phyloP scores from a whole-genome alignment of 2,797 vertebrate genomes.

The Pelochelys cantorii region DNA sequence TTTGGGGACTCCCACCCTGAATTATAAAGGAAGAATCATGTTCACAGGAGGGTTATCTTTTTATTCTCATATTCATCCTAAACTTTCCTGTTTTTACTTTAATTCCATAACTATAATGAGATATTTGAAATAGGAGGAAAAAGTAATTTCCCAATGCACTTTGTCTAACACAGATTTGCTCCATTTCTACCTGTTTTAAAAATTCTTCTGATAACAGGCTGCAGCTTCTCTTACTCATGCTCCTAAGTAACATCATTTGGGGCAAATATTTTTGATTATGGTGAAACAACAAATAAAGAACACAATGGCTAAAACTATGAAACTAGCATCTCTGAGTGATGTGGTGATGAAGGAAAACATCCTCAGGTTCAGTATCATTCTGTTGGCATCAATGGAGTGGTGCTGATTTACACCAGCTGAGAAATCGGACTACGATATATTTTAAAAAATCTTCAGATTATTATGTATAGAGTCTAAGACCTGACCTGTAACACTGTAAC shows the following conservation, averaged over 20 bases:
- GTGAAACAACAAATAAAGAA: not conserved
- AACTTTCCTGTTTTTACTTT: accelerated
- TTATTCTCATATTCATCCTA: not conserved
- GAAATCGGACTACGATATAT: not conserved
- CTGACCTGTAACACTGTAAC: too few species aligned
- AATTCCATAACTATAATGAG: not conserved
- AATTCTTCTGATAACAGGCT: not conserved
- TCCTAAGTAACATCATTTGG: not conserved
- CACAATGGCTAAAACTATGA: not conserved
- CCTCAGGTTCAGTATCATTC: not conserved
- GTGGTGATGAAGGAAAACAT: not conserved
- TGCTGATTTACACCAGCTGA: not conserved
- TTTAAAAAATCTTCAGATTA: not conserved
- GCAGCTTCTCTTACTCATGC: not conserved
- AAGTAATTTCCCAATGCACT: accelerated
- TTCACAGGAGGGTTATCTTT: not conserved
- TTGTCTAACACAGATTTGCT: not conserved
- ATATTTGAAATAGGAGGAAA: not conserved
- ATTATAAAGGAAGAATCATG: not conserved
- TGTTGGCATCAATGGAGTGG: not conserved
- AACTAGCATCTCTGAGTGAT: not conserved
- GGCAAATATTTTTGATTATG: not conserved
- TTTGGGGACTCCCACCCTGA: not conserved
- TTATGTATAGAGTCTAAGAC: too few species aligned
- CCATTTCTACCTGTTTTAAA: not conserved